Conservation (phyloP, 2,797 vertebrate genomes). For the Lutjanus argentimaculatus region DNA sequence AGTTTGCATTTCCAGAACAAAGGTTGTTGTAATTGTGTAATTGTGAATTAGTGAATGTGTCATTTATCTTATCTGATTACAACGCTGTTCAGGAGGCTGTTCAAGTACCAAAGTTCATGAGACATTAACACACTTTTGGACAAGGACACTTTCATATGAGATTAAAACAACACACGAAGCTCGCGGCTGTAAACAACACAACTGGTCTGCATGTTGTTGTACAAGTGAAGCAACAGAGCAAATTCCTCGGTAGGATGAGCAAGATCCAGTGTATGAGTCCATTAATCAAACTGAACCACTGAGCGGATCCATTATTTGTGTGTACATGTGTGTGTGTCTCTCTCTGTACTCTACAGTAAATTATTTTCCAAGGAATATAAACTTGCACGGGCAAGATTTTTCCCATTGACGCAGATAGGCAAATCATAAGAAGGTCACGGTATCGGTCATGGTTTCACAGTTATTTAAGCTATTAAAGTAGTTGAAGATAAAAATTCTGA, state of each 20-base stretch:
- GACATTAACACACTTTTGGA: background rate
- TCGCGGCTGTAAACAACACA: slow-evolving; percentile 7
- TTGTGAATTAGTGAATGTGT: slow-evolving; percentile 15
- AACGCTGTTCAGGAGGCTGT: background rate
- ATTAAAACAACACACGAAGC: background rate
- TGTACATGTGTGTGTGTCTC: slow-evolving; percentile 21
- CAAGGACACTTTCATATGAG: background rate
- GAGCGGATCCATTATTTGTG: slow-evolving; percentile 18
- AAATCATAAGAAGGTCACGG: background rate
- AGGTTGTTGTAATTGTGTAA: background rate
- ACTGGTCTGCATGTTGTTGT: slow-evolving; percentile 4
- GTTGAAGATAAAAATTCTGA: background rate
- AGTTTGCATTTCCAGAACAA: background rate
- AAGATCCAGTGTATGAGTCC: slow-evolving; percentile 16
- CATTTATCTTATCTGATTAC: slow-evolving; percentile 4
- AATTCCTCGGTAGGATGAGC: slow-evolving; percentile 34
- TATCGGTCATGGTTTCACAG: background rate
- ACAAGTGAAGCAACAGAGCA: slow-evolving; percentile 20
- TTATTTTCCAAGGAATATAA: slow-evolving; percentile 20
- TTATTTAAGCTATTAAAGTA: slow-evolving; percentile 7
- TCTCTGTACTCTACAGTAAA: slow-evolving; percentile 37
- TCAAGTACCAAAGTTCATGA: background rate
- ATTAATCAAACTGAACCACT: slow-evolving; percentile 56
- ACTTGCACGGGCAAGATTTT: slow-evolving; percentile 1
- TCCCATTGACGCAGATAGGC: background rate